phyloP scores from a whole-genome alignment of 2,797 vertebrate genomes.

The Crax fasciolata region DNA sequence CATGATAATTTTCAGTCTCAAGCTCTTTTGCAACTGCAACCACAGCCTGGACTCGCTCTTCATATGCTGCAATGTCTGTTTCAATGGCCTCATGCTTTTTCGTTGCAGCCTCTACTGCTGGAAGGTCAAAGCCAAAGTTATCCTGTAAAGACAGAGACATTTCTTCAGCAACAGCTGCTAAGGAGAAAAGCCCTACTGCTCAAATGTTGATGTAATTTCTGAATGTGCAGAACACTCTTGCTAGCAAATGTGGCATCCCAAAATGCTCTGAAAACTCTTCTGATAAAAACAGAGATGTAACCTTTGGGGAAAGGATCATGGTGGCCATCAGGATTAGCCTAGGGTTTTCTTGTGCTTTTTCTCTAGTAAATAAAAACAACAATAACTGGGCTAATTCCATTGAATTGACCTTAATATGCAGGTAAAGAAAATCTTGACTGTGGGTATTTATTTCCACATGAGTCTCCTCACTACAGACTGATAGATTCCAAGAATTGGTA shows the following conservation, averaged over 20 bases:
- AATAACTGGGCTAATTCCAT: neutral
- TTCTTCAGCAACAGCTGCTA: neutral
- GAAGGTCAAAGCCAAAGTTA: conserved; percentile 96
- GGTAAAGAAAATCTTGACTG: neutral
- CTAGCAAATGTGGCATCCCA: neutral
- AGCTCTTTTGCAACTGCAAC: conserved; percentile 92
- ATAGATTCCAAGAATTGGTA: neutral
- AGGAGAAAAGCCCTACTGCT: neutral
- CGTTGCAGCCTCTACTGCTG: conserved; percentile 93
- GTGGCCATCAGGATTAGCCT: neutral
- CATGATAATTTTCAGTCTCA: conserved; percentile 93
- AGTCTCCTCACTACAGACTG: neutral
- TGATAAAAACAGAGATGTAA: neutral
- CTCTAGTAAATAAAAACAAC: neutral
- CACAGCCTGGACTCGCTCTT: conserved; percentile 94
- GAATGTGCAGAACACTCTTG: neutral
- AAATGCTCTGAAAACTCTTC: neutral
- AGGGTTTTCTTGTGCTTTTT: neutral
- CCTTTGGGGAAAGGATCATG: neutral
- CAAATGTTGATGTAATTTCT: neutral
- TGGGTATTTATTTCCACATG: neutral
- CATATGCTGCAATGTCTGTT: conserved; percentile 94
- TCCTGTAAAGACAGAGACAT: conserved; percentile 83
- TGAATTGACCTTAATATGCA: neutral
- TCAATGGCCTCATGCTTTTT: conserved; percentile 98